These are phyloP conservation scores for Smithornis capensis DNA, from an alignment of 2,113 vertebrate species.

Conservation along the genomic window DNA sequence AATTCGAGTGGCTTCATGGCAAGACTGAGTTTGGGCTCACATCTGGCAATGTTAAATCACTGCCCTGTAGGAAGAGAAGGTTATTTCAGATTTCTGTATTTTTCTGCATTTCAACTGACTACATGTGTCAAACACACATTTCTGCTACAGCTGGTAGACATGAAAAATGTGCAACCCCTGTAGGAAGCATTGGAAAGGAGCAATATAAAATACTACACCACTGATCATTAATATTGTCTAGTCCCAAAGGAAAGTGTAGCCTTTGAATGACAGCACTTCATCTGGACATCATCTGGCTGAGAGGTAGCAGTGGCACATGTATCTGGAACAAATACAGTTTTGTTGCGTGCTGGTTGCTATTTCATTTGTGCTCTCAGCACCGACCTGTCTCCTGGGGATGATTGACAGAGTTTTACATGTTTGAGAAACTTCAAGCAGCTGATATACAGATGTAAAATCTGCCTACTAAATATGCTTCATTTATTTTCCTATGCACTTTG, in stretches of 20 bases:
- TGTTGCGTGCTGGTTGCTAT: background rate
- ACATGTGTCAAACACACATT: background rate
- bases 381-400: background rate
- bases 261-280: background rate
- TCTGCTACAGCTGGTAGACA: background rate
- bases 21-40: background rate
- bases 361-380: background rate
- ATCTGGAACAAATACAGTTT: background rate
- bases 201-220: background rate
- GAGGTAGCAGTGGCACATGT: background rate
- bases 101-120: background rate
- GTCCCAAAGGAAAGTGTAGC: background rate
- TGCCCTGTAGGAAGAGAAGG: background rate
- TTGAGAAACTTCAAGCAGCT: background rate
- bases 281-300: background rate
- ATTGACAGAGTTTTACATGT: background rate
- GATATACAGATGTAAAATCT: background rate
- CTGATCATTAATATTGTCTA: background rate
- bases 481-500: background rate
- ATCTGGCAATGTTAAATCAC: conserved; percentile 13
- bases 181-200: background rate
- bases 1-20: background rate
- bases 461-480: background rate
- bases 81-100: background rate
- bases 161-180: background rate